These are phyloP conservation scores for Pocillopora verrucosa DNA, from an alignment of 64 coral and sea anemone species.

Conservation along the genomic window DNA sequence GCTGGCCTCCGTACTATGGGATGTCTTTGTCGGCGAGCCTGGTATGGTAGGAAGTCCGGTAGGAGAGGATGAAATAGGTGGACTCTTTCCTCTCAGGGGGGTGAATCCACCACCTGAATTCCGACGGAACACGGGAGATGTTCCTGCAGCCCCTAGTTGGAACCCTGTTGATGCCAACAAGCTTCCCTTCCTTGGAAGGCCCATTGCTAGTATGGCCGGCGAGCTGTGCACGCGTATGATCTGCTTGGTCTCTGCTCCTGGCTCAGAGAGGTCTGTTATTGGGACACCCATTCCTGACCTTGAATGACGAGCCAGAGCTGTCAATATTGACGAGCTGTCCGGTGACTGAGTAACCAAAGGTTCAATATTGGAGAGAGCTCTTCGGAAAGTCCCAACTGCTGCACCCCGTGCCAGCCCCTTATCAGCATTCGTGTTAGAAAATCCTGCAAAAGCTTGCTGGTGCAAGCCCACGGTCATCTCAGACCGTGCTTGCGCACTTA, in stretches of 20 bases:
- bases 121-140: constrained; percentile 35
- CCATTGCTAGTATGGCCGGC: constrained; percentile 86
- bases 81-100: constrained; percentile 25
- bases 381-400: constrained; percentile 52
- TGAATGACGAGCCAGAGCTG: constrained; percentile 66
- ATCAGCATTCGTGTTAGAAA: background rate
- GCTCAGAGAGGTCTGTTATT: constrained; percentile 40
- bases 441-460: constrained; percentile 1
- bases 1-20: constrained; percentile 13
- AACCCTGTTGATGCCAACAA: constrained; percentile 52
- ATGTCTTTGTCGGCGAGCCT: constrained; percentile 82
- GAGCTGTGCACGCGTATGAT: constrained; percentile 86
- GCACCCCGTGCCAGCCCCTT: constrained; percentile 7
- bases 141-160: constrained; percentile 32
- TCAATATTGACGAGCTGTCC: constrained; percentile 62
- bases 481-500: background rate
- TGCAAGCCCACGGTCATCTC: background rate
- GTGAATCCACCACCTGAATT: constrained; percentile 20
- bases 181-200: constrained; percentile 60
- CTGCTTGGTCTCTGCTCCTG: constrained; percentile 57
- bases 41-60: constrained; percentile 78
- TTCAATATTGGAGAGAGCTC: constrained; percentile 72
- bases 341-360: constrained; percentile 5
- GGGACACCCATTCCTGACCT: constrained; percentile 46
- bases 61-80: constrained; percentile 53